These are phyloP conservation scores for Bolborhynchus lineola DNA, from an alignment of 2,113 vertebrate species.

Conservation along the genomic window DNA sequence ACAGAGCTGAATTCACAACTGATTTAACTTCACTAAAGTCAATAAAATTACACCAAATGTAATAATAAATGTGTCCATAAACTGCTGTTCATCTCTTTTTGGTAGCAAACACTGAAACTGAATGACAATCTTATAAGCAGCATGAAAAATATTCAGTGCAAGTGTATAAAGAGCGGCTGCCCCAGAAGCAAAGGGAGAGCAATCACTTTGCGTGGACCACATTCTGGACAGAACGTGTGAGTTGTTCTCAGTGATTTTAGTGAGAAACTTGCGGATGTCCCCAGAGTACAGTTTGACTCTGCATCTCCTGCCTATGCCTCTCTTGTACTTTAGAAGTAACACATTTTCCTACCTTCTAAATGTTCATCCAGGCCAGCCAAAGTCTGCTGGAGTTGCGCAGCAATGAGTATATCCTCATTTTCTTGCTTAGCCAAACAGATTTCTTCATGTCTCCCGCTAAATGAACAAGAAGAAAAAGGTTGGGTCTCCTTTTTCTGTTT, in stretches of 20 bases:
- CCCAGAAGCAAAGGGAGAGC: neutral
- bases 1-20: neutral
- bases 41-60: neutral
- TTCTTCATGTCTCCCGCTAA: conserved; percentile 23
- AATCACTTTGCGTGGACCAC: neutral
- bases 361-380: conserved; percentile 76
- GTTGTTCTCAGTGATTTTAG: neutral
- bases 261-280: neutral
- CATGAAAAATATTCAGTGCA: neutral
- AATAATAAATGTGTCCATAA: neutral
- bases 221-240: neutral
- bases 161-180: neutral
- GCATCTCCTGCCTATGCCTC: neutral
- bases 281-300: neutral
- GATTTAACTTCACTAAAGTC: neutral
- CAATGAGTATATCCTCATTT: conserved; percentile 66
- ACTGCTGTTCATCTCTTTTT: neutral
- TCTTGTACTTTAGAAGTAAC: neutral
- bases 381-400: conserved; percentile 72
- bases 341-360: conserved; percentile 73
- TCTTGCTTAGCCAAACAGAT: neutral
- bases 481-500: neutral
- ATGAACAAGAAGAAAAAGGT: neutral
- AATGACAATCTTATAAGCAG: neutral
- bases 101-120: neutral